Percentiles rank a stretch among this genome's conserved stretches.
Evolutionary conservation across 2,113 vertebrate species (phyloP).

Genomic region (Myotis yumanensis): DNA sequence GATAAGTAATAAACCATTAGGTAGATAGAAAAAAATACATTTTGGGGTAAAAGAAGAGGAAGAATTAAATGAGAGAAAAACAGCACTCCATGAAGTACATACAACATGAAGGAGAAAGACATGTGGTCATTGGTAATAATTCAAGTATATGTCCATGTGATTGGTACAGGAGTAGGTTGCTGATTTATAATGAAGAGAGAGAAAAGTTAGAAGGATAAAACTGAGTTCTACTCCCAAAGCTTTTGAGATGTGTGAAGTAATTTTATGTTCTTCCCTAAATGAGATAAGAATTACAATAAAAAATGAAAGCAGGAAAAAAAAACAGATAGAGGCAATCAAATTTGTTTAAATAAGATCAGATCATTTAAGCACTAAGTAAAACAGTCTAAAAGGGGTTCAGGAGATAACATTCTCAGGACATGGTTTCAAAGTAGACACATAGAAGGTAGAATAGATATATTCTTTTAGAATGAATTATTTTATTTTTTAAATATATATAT

Average conservation of each 20-base stretch:
- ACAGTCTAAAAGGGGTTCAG: neutral
- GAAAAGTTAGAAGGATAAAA: neutral
- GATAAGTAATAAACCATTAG: neutral
- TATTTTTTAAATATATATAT: neutral
- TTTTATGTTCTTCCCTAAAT: neutral
- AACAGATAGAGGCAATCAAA: neutral
- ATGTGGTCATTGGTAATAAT: neutral
- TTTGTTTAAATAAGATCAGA: neutral
- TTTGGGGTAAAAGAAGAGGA: neutral
- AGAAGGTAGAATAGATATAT: neutral
- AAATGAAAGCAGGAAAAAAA: neutral
- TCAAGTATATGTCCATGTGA: neutral
- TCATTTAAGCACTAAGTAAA: neutral
- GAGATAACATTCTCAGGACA: neutral
- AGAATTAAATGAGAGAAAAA: neutral
- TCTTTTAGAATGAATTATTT: too few species aligned
- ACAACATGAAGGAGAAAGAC: accelerated
- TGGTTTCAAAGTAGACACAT: neutral
- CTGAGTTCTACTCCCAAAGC: neutral
- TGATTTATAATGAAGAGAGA: neutral
- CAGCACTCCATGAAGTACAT: accelerated
- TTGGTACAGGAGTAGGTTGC: neutral
- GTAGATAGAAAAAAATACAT: neutral
- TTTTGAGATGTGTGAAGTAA: neutral
- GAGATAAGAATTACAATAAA: neutral